These are phyloP conservation scores for Polydrusus pterygomalis DNA, from an alignment of 2,888 invertebrate genomes.

Conservation along the genomic window DNA sequence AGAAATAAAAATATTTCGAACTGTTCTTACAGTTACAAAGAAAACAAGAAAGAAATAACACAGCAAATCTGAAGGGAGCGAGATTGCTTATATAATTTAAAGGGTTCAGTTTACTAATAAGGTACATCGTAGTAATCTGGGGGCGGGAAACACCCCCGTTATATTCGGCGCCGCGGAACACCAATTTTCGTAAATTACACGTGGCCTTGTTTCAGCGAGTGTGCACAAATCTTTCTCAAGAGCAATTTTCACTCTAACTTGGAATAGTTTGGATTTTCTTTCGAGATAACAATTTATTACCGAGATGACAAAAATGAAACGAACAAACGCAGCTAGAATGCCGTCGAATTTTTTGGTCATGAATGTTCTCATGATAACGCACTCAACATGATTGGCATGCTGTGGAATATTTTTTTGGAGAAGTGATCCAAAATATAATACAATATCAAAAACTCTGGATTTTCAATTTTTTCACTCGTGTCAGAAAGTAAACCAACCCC, in stretches of 20 bases:
- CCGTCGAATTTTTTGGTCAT: no score
- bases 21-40: background rate
- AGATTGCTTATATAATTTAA: slow-evolving; percentile 64
- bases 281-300: background rate
- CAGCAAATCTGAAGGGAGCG: slow-evolving; percentile 24
- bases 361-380: no score
- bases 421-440: no score
- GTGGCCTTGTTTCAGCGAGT: slow-evolving; percentile 74
- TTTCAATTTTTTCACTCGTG: no score
- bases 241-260: slow-evolving; percentile 71
- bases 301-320: no score
- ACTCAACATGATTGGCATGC: no score
- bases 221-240: slow-evolving; percentile 74
- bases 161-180: slow-evolving; percentile 65
- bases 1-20: background rate
- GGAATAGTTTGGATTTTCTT: slow-evolving; percentile 64
- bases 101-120: slow-evolving; percentile 64
- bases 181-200: slow-evolving; percentile 75
- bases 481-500: no score
- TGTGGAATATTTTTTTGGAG: no score
- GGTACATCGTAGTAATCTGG: slow-evolving; percentile 63
- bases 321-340: no score
- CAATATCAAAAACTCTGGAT: no score
- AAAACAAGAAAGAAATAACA: background rate
- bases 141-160: slow-evolving; percentile 32